These are phyloP conservation scores for Ailuropoda melanoleuca DNA, from an alignment of 2,113 vertebrate species.

Conservation along the genomic window DNA sequence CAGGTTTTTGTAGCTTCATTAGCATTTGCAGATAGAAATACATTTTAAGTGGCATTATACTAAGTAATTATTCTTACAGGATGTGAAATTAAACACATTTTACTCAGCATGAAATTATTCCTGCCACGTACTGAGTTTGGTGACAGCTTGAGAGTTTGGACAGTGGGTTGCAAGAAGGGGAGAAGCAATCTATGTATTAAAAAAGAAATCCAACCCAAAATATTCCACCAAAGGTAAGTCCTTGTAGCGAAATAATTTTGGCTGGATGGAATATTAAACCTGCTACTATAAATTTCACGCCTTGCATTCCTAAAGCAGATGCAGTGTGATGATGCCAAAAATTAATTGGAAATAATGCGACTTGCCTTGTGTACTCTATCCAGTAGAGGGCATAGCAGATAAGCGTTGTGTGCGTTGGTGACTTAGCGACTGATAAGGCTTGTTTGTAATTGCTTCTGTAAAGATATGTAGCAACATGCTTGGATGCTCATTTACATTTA, in stretches of 20 bases:
- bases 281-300: conserved; percentile 90
- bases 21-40: conserved; percentile 84
- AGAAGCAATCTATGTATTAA: conserved; percentile 40
- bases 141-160: conserved; percentile 85
- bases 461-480: conserved; percentile 85
- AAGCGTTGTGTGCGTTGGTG: conserved; percentile 63
- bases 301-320: conserved; percentile 85
- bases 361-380: conserved; percentile 80
- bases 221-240: conserved; percentile 86
- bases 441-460: conserved; percentile 79
- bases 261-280: conserved; percentile 88
- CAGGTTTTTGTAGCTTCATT: conserved; percentile 80
- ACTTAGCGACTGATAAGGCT: conserved; percentile 72
- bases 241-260: conserved; percentile 86
- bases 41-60: conserved; percentile 88
- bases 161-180: conserved; percentile 60
- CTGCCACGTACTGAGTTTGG: conserved; percentile 81
- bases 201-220: background rate
- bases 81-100: conserved; percentile 89
- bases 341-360: conserved; percentile 82
- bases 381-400: conserved; percentile 88
- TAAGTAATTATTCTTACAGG: conserved; percentile 89
- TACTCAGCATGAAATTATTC: conserved; percentile 87
- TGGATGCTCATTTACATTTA: conserved; percentile 82
- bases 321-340: conserved; percentile 85